Percentiles rank a stretch among this genome's conserved stretches.
These are phyloP conservation scores for Sebastes matsubarae DNA, from an alignment of 2,797 vertebrate species.

Conservation along the genomic window DNA sequence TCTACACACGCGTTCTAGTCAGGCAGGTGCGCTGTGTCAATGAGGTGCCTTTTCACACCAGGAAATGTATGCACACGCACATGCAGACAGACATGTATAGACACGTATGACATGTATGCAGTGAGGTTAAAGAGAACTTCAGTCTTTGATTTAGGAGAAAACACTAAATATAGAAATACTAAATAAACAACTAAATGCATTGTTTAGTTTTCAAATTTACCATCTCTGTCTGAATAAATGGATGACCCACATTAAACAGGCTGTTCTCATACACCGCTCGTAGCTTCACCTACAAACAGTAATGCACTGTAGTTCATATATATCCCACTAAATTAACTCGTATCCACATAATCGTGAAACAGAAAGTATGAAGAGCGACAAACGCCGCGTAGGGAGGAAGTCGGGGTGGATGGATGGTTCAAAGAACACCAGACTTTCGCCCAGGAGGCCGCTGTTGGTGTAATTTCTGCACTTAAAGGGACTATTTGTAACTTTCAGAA, in stretches of 20 bases:
- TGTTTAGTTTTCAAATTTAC: background rate
- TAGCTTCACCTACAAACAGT: too few relatives aligned
- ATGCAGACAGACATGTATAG: background rate
- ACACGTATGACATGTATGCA: background rate
- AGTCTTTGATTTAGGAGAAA: background rate
- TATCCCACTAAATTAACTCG: too few relatives aligned
- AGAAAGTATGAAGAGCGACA: too few relatives aligned
- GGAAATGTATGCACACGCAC: slow-evolving; percentile 12
- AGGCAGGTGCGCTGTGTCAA: slow-evolving; percentile 50
- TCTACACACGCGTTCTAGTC: slow-evolving; percentile 14
- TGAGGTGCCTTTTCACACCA: slow-evolving; percentile 44
- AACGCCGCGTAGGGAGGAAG: too few relatives aligned
- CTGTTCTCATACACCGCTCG: too few relatives aligned
- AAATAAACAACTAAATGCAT: background rate
- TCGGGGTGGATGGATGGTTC: too few relatives aligned
- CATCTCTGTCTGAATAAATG: background rate
- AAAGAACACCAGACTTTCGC: fast-evolving
- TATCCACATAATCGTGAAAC: too few relatives aligned
- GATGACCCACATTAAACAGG: background rate
- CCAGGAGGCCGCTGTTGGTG: too few relatives aligned
- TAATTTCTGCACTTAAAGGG: too few relatives aligned
- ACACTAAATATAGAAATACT: background rate
- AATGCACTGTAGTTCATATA: too few relatives aligned
- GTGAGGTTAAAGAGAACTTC: background rate
- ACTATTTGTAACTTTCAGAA: too few relatives aligned